Evolutionary conservation across 1,140 invertebrate species (phyloP).

Genomic region (Drosophila nannoptera): DNA sequence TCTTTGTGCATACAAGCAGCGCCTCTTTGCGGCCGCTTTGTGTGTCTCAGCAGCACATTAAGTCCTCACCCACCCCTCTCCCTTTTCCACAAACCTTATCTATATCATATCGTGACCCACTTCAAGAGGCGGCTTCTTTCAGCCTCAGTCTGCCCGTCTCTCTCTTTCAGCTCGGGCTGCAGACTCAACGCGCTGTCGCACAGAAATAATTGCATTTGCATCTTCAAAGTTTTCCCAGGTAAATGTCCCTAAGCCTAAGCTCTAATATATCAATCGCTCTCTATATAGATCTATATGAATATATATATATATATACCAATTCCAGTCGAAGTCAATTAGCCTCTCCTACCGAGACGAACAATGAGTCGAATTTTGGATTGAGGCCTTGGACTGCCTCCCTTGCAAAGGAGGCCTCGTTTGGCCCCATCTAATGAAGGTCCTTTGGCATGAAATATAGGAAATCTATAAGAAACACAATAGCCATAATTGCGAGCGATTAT

Average conservation of each 20-base stretch:
- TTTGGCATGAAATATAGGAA: too few species aligned
- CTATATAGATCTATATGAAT: too few species aligned
- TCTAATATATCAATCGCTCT: conserved; percentile 17
- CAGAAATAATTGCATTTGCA: conserved; percentile 44
- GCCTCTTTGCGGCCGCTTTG: conserved; percentile 67
- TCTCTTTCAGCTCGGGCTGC: background rate
- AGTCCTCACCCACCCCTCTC: conserved; percentile 42
- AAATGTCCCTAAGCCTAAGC: background rate
- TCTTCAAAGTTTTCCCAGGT: conserved; percentile 21
- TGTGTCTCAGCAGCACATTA: conserved; percentile 62
- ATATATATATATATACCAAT: background rate
- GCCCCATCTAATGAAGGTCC: too few species aligned
- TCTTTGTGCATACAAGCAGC: conserved; percentile 62
- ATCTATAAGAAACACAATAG: too few species aligned
- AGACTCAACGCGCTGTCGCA: conserved; percentile 8
- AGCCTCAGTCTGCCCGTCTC: too few species aligned
- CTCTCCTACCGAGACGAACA: conserved; percentile 18
- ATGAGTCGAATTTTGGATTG: too few species aligned
- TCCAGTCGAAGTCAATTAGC: conserved; percentile 2
- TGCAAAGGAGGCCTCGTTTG: too few species aligned
- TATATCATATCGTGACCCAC: conserved; percentile 11
- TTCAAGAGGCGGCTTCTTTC: conserved; percentile 10
- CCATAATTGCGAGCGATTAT: too few species aligned
- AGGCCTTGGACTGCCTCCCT: too few species aligned
- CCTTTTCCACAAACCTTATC: background rate